These are phyloP conservation scores for Characodon lateralis DNA, from an alignment of 2,797 vertebrate species.

Conservation along the genomic window DNA sequence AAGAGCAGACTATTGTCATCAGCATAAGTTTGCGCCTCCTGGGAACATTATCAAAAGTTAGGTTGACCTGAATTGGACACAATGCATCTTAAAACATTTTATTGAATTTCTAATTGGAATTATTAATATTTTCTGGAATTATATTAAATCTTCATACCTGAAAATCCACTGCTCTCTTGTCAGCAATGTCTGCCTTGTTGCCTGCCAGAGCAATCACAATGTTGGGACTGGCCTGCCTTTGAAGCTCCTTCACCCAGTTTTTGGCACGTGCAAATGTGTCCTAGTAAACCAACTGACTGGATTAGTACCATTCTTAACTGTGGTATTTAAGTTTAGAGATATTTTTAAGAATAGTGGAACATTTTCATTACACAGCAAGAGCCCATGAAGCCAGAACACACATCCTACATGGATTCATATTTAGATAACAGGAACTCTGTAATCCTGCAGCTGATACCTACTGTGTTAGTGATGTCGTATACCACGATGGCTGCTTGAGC, in stretches of 20 bases:
- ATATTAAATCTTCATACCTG: conserved; percentile 76
- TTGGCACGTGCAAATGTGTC: conserved; percentile 92
- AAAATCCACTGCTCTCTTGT: conserved; percentile 90
- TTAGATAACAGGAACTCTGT: background rate
- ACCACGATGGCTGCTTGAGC: conserved; percentile 96
- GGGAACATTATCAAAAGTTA: conserved; percentile 3
- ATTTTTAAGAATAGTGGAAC: background rate
- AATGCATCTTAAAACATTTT: background rate
- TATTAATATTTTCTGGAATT: background rate
- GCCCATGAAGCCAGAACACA: background rate
- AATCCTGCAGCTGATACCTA: conserved; percentile 61
- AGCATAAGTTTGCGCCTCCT: conserved; percentile 93
- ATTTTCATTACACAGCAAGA: background rate
- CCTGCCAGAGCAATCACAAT: conserved; percentile 94
- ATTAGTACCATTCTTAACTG: background rate
- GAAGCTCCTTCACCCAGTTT: conserved; percentile 96
- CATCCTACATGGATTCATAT: background rate
- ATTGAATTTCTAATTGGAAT: background rate
- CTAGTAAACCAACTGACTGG: conserved; percentile 65
- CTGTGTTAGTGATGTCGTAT: conserved; percentile 95
- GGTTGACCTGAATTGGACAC: background rate
- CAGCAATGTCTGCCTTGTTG: conserved; percentile 92
- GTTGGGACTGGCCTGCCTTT: conserved; percentile 93
- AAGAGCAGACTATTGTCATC: conserved; percentile 94
- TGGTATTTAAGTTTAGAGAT: background rate